Evolutionary conservation across 2,888 invertebrate genomes (phyloP).

Genomic region (Oscheius sp.): DNA sequence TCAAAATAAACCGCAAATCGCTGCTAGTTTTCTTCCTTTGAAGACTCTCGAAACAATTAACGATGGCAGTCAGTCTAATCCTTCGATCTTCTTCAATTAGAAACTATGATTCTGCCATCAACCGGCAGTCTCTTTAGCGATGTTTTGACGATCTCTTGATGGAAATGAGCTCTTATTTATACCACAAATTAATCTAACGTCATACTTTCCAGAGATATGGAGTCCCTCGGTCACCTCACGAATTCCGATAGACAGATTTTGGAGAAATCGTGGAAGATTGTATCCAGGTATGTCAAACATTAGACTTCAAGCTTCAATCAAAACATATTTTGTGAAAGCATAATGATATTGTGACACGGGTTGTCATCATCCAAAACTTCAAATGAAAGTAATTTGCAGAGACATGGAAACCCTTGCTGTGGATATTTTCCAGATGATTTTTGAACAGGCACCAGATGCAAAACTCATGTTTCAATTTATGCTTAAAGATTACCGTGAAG

Average conservation of each 20-base stretch:
- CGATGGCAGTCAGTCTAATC: background rate
- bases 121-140: background rate
- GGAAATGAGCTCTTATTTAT: background rate
- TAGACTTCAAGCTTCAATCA: background rate
- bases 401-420: conserved; percentile 53
- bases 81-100: too few relatives aligned
- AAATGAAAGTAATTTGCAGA: conserved; percentile 29
- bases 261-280: conserved; percentile 51
- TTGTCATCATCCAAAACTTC: background rate
- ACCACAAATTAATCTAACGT: too few relatives aligned
- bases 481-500: conserved; percentile 48
- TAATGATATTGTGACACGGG: background rate
- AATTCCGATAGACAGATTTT: conserved; percentile 50
- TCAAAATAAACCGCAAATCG: background rate
- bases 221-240: conserved; percentile 50
- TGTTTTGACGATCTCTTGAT: background rate
- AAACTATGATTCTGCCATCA: background rate
- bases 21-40: too few relatives aligned
- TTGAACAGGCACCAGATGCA: conserved; percentile 56
- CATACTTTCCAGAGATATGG: too few relatives aligned
- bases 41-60: background rate
- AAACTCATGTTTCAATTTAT: conserved; percentile 57
- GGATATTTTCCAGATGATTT: conserved; percentile 59
- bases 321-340: background rate
- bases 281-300: conserved; percentile 40